Evolutionary conservation across 2,113 vertebrate species (phyloP), one percentile per base, ranked within the genome.

Genomic region (Crocuta crocuta): DNA sequence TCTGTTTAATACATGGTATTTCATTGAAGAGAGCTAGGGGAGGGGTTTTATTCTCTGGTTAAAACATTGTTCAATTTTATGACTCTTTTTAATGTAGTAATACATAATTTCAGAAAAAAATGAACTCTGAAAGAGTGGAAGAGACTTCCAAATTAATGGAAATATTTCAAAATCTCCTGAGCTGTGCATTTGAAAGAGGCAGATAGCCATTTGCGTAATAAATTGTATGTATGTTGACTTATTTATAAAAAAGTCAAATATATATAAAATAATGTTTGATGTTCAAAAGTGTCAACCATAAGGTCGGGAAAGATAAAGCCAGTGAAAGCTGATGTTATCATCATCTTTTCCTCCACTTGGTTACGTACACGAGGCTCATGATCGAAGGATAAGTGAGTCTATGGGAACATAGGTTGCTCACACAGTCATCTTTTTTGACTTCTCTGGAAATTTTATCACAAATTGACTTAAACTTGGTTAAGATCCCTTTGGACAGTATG

Each of bases 61-160:
- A 65, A 95, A 92, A 89, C 35, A 43, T 63, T 63, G 63, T 70
- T 95, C 33, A 61, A 66, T 68, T 86, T 96, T 82, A 33, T 71
- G 12, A 63, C 43, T 93, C 48, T 48, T 81, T 83, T 58, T 48
- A 65, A 78, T 70, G 90, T 81, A 93, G 45, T n/a, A 82, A 74
- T 2, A 4, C 7, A 55, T 58, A 68, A 85, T 90, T 23, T 39
- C 43, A 50, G 50, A 90, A 33, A 48, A 68, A 35, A 68, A 35
- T 43, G 61, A 83, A 58, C 26, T 63, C 55, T 81, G 33, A 45
- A 45, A 81, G 53, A 79, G 11, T 84, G 15, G 26, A 93, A 89
- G 19, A 92, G 16, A 55, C 19, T 71, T 76, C 61, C 28, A 93
- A 80, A 81, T 90, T 35, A 93, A 53, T 70, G 28, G 58, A 95